Base-by-base conservation (phyloP, 2,888 invertebrate genomes). In the Synanthedon tipuliformis region DNA sequence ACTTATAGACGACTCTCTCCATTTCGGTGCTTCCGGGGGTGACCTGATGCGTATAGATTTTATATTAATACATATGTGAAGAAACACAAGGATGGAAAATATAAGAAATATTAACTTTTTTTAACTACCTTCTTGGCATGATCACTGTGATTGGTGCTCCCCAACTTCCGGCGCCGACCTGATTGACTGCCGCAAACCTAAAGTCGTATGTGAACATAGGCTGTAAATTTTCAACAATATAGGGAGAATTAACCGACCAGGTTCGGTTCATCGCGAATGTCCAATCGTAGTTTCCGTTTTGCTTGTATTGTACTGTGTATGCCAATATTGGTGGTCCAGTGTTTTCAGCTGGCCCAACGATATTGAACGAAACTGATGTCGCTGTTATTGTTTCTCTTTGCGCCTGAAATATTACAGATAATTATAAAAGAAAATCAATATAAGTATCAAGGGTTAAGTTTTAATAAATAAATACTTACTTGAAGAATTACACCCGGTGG, bases 181-280 rank as follows among this genome's bases (percentile, higher is more conserved):
- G 92, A 78, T 96, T 97, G 54, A 90, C 88, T 2, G 95, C 95
- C 12, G 95, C 93, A 75, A 97, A 96, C 59, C 94, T 90, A 71
- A 96, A 95, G 67, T 91, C 90, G 76, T 96, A 97, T 1, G 89
- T 88, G 51, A 90, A 92, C 84, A 93, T 92, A 0, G 96, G 95
- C 53, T 89, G 88, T 55, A 97, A 81, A 59, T 92, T 90, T 73
- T 96, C 96, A 45, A 97, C 86, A 56, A 94, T 92, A 74, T 95
- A 96, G 0, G 93, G 90, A 1, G 94, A 92, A 65, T 92, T 94
- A 51, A 90, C 89, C 55, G 93, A 92, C 96, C 96, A 96, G 40
- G 92, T 93, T 64, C 92, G 90, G 65, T 93, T 92, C 61, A 80
- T 81, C 0, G 93, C 90, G 11, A 88, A 81, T 53, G 90, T 90